Evolutionary conservation across 2,797 vertebrate genomes (phyloP).

Genomic region (Diplodus sargus): DNA sequence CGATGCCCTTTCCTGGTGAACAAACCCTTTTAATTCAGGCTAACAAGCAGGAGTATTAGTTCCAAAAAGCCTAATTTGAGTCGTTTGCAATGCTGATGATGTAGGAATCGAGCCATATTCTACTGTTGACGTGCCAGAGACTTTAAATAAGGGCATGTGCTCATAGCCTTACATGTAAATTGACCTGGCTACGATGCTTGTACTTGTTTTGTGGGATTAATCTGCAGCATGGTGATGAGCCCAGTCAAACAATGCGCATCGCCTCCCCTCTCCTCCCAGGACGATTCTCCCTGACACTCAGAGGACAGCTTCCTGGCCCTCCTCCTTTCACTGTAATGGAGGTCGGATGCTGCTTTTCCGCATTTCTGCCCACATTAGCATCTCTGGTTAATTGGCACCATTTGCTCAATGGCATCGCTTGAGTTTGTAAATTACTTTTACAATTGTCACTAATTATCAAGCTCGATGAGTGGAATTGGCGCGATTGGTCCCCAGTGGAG

Average conservation of each 20-base stretch:
- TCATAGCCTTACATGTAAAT: constrained; percentile 58
- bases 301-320: constrained; percentile 62
- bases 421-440: constrained; percentile 84
- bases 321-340: constrained; percentile 64
- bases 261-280: constrained; percentile 45
- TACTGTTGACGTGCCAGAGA: constrained; percentile 1
- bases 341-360: constrained; percentile 70
- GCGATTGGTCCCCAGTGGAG: constrained; percentile 77
- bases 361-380: constrained; percentile 81
- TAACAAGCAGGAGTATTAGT: constrained; percentile 7
- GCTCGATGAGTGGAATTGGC: constrained; percentile 82
- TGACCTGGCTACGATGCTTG: constrained; percentile 43
- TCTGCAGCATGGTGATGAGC: constrained; percentile 50
- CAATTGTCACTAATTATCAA: constrained; percentile 87
- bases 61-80: constrained; percentile 14
- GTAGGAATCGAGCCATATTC: constrained; percentile 16
- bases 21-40: constrained; percentile 31
- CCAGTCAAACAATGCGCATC: constrained; percentile 29
- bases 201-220: constrained; percentile 52
- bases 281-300: constrained; percentile 48
- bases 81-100: constrained; percentile 7
- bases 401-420: constrained; percentile 82
- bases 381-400: constrained; percentile 80
- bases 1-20: not conserved
- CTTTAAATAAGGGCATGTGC: constrained; percentile 34